Base-by-base conservation (phyloP, 2,888 invertebrate genomes). In the Drosophila atroscutellata region DNA sequence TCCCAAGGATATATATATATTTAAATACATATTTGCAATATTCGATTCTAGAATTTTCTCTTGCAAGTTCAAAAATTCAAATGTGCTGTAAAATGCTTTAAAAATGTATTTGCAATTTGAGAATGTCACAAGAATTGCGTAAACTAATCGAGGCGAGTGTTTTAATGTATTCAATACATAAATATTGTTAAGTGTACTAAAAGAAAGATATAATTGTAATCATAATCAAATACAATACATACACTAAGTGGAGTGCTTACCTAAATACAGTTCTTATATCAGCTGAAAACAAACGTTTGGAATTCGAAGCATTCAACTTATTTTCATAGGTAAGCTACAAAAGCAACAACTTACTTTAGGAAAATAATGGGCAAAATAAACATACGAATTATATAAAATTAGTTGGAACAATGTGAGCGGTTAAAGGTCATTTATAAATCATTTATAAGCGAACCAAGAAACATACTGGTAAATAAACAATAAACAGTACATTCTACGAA, bases 161-260 rank as follows among this genome's bases (percentile, higher is more conserved):
- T 64, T 34, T 3, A 32, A 66, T 80, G 81, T 58, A 51, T 76
- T 57, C 45, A 80, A 69, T 79, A 61, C 64, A 64, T 56, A 54
- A 39, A 52, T 49, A 51, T 49, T 49, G 34, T 58, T 51, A 39
- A 81, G 81, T 78, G 76, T 49, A 39, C 47, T 52, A 60, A 24
- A 59, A 11, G 4, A 54, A 39, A 18, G 26, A 36, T 2, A 26
- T 13, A 34, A 49, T 54, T 24, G 18, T 18, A 37, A 15, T 45
- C 8, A 37, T 49, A 51, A 61, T 28, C 36, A 74, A 77, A 87
- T 72, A 87, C 86, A 72, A 87, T 81, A 73, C 26, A 66, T 39
- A 57, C 26, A 49, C 26, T 61, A 6, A 63, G 71, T 77, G 68
- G 77, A 81, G 87, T 69, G 77, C 26, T 37, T 54, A 52, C 20